phyloP scores from a whole-genome alignment of 1,140 invertebrate genomes.

The Zaprionus africanus region DNA sequence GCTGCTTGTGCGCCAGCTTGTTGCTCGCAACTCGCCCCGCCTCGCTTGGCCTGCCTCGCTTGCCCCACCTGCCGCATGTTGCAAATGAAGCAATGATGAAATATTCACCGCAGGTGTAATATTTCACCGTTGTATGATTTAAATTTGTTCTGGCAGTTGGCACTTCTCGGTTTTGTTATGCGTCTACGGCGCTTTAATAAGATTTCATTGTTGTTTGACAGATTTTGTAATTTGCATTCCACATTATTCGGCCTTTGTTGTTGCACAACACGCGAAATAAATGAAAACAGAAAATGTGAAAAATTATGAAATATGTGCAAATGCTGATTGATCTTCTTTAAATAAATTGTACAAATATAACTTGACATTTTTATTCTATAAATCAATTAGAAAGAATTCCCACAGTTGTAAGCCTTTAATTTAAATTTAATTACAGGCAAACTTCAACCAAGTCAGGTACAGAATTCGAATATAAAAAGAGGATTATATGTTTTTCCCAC shows the following conservation, averaged over 20 bases:
- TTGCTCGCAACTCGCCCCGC: slow-evolving; percentile 10
- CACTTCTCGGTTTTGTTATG: slow-evolving; percentile 18
- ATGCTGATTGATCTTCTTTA: slow-evolving; percentile 9
- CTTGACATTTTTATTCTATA: background rate
- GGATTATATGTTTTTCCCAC: background rate
- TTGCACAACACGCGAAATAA: background rate
- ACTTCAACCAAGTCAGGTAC: background rate
- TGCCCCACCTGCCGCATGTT: slow-evolving; percentile 25
- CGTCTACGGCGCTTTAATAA: slow-evolving; percentile 54
- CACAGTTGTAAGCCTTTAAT: background rate
- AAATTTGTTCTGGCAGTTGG: slow-evolving; percentile 59
- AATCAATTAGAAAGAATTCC: background rate
- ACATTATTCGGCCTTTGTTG: slow-evolving; percentile 21
- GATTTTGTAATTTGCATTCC: slow-evolving; percentile 57
- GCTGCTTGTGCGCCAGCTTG: slow-evolving; percentile 4
- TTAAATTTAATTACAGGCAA: background rate
- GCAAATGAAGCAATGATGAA: slow-evolving; percentile 58
- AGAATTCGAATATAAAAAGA: background rate
- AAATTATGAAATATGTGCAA: background rate
- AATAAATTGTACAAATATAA: background rate
- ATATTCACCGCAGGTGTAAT: slow-evolving; percentile 77
- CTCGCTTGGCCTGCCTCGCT: too few relatives aligned
- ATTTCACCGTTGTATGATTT: slow-evolving; percentile 72
- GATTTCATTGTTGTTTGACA: slow-evolving; percentile 73
- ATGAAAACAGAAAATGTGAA: background rate